Percentiles rank a stretch among this genome's conserved stretches.
Evolutionary conservation across 1,140 invertebrate species (phyloP).

Genomic region (Limonius californicus): DNA sequence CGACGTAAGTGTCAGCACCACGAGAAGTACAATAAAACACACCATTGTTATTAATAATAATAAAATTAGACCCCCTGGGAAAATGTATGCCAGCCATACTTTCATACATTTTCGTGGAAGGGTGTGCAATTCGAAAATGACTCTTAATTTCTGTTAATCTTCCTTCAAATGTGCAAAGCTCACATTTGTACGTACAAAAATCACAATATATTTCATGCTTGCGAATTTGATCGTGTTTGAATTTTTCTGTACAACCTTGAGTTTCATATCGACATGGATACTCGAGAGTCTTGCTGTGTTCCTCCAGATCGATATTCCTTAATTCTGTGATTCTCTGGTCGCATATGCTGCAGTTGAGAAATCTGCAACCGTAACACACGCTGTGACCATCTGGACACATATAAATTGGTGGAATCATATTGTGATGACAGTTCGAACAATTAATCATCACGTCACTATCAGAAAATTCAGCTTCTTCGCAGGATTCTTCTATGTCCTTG

Average conservation of each 20-base stretch:
- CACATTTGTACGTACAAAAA: conserved; percentile 36
- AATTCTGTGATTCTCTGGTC: conserved; percentile 28
- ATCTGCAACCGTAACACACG: conserved; percentile 31
- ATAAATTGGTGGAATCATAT: conserved; percentile 37
- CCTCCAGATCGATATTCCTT: conserved; percentile 35
- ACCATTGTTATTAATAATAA: conserved; percentile 32
- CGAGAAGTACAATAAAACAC: conserved; percentile 36
- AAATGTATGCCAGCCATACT: conserved; percentile 27
- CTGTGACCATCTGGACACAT: conserved; percentile 34
- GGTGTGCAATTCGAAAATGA: conserved; percentile 37
- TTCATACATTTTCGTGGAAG: conserved; percentile 34
- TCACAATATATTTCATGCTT: conserved; percentile 37
- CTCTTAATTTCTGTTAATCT: conserved; percentile 26
- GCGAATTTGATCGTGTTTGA: conserved; percentile 30
- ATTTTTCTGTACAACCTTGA: conserved; percentile 32
- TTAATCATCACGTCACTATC: conserved; percentile 15
- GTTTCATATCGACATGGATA: conserved; percentile 33
- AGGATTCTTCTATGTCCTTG: conserved; percentile 8
- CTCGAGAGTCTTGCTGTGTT: conserved; percentile 25
- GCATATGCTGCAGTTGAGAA: conserved; percentile 30
- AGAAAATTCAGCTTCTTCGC: conserved; percentile 3
- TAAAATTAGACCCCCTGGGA: conserved; percentile 34
- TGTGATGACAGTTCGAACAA: conserved; percentile 31
- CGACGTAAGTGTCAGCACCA: conserved; percentile 21
- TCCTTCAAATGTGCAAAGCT: conserved; percentile 29